Evolutionary conservation across 2,113 vertebrate species (phyloP).

Genomic region (Grantiella picta): DNA sequence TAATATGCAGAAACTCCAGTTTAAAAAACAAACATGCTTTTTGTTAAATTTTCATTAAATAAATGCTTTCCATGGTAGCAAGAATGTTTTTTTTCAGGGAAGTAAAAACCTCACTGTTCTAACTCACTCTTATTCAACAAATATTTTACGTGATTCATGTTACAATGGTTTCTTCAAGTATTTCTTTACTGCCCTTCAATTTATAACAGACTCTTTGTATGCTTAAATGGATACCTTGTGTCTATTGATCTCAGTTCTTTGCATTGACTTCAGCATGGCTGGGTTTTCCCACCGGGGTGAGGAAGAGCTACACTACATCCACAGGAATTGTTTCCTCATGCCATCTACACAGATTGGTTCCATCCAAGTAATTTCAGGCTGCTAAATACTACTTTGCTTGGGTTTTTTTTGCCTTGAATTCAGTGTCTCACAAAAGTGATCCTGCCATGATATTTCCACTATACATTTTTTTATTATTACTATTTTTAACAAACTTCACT

Average conservation of each 20-base stretch:
- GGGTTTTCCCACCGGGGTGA: not conserved
- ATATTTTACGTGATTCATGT: not conserved
- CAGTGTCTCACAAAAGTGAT: not conserved
- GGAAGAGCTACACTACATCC: not conserved
- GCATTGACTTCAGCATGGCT: not conserved
- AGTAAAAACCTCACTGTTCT: not conserved
- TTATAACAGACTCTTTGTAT: not conserved
- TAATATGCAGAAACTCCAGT: not conserved
- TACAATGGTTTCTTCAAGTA: not conserved
- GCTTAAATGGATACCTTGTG: not conserved
- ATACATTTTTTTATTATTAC: not conserved
- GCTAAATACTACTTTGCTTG: not conserved
- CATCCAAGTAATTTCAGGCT: not conserved
- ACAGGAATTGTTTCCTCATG: not conserved
- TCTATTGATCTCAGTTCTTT: not conserved
- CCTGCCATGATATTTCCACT: not conserved
- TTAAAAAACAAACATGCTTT: not conserved
- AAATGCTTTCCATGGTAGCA: not conserved
- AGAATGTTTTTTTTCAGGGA: not conserved
- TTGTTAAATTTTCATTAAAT: not conserved
- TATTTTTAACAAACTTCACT: not conserved
- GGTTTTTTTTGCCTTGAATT: not conserved
- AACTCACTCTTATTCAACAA: not conserved
- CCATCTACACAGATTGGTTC: not conserved
- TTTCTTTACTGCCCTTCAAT: not conserved